Conservation (phyloP, 2,113 vertebrate species). For the Pachypanchax playfairii region DNA sequence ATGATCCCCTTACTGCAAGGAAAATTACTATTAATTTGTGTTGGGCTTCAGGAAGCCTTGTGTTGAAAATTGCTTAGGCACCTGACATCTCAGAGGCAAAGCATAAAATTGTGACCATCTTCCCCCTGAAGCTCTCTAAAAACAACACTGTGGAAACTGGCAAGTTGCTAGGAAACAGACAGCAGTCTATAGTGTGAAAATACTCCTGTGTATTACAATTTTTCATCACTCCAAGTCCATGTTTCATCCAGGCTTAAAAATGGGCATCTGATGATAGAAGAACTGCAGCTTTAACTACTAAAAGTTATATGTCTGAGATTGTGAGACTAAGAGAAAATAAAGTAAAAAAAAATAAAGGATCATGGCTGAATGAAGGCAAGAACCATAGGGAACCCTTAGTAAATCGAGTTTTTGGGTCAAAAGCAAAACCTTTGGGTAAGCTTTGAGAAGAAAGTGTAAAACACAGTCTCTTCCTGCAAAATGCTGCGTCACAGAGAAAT, state of each 20-base stretch:
- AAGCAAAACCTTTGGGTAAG: constrained; percentile 1
- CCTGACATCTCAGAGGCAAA: constrained; percentile 51
- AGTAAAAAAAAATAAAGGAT: too few relatives aligned
- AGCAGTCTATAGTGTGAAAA: constrained; percentile 41
- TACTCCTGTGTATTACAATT: constrained; percentile 23
- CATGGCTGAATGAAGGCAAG: neutral
- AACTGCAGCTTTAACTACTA: constrained; percentile 9
- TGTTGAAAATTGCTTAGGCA: constrained; percentile 50
- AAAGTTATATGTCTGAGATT: neutral
- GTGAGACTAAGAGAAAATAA: neutral
- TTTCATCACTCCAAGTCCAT: constrained; percentile 38
- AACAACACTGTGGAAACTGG: constrained; percentile 51
- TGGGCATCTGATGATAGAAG: neutral
- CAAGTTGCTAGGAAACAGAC: constrained; percentile 80
- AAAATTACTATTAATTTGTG: constrained; percentile 65
- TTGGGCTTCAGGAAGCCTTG: constrained; percentile 51
- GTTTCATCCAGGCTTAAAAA: constrained; percentile 6
- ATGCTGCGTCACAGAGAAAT: neutral
- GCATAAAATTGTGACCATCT: constrained; percentile 47
- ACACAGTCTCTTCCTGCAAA: neutral
- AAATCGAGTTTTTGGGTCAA: neutral
- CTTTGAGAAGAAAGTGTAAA: constrained; percentile 16
- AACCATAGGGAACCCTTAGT: neutral
- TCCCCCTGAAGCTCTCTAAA: constrained; percentile 43
- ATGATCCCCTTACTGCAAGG: constrained; percentile 47